Conservation (phyloP, 2,113 vertebrate species). For the Syngnathoides biaculeatus region DNA sequence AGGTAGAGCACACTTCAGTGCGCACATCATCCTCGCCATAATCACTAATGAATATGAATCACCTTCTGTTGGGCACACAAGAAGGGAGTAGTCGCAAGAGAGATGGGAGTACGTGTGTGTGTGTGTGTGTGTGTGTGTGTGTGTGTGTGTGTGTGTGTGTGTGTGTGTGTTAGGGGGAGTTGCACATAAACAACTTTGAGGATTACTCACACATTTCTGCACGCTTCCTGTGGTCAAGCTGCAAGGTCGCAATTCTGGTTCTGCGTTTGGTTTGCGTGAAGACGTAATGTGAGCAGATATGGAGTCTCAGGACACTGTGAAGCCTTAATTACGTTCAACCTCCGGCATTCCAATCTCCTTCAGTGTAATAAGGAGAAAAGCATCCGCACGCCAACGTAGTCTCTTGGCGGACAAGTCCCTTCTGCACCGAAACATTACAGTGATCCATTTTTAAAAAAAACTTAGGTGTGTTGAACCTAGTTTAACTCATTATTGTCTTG, state of each 20-base stretch:
- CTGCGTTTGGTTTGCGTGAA: neutral
- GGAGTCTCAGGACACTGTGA: neutral
- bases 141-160: neutral
- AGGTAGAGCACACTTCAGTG: conserved; percentile 73
- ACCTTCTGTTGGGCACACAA: conserved; percentile 63
- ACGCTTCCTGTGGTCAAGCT: conserved; percentile 19
- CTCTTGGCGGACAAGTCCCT: no score
- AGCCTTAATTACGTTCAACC: neutral
- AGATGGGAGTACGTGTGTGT: neutral
- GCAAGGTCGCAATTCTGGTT: conserved; percentile 39
- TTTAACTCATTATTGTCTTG: no score
- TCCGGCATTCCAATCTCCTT: neutral
- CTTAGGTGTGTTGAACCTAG: no score
- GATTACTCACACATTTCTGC: conserved; percentile 54
- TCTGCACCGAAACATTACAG: neutral
- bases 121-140: neutral
- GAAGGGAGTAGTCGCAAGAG: conserved; percentile 21
- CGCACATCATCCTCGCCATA: conserved; percentile 63
- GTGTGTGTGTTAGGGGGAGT: no score
- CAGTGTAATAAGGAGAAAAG: no score
- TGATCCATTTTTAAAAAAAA: neutral
- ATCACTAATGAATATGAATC: conserved; percentile 77
- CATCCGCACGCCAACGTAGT: no score
- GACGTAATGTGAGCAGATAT: neutral
- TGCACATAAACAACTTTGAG: conserved; percentile 63